phyloP scores from a whole-genome alignment of 2,888 invertebrate species.

The Andrena flavipes region DNA sequence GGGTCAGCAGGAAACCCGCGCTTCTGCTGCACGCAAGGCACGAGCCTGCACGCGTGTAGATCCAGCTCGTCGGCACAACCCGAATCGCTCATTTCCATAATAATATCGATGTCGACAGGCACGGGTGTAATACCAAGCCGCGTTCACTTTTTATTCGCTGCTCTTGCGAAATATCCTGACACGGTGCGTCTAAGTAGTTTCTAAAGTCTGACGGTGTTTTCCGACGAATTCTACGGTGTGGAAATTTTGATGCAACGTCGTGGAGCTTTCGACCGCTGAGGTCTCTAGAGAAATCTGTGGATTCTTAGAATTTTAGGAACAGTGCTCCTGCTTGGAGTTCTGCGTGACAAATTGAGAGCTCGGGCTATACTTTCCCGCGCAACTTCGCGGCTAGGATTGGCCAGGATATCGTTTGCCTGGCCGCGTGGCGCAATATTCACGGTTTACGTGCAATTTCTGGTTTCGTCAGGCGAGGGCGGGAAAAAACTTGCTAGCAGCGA shows the following conservation, averaged over 20 bases:
- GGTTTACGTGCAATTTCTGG: conserved; percentile 61
- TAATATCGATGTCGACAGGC: conserved; percentile 51
- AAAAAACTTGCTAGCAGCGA: conserved; percentile 31
- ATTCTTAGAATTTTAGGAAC: too few relatives aligned
- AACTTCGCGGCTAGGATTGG: conserved; percentile 14
- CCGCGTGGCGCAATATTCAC: conserved; percentile 44
- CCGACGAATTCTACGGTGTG: not conserved
- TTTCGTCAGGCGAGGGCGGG: conserved; percentile 43
- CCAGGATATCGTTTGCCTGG: conserved; percentile 31
- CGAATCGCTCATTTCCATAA: conserved; percentile 45
- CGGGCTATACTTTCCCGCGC: not conserved
- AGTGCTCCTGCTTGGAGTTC: too few relatives aligned
- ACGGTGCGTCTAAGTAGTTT: not conserved
- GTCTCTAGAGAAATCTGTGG: not conserved
- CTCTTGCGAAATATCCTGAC: conserved; percentile 25
- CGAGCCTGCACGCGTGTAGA: not conserved
- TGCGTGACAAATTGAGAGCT: not conserved
- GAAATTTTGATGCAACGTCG: too few relatives aligned
- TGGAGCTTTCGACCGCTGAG: not conserved
- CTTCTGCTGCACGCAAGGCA: not conserved
- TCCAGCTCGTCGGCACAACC: conserved; percentile 7
- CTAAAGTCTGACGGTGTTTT: not conserved
- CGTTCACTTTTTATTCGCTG: conserved; percentile 29
- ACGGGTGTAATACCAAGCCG: conserved; percentile 25
- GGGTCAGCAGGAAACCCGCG: conserved; percentile 13